These are phyloP conservation scores for Anhinga rufa DNA, from an alignment of 2,113 vertebrate genomes.

Conservation along the genomic window DNA sequence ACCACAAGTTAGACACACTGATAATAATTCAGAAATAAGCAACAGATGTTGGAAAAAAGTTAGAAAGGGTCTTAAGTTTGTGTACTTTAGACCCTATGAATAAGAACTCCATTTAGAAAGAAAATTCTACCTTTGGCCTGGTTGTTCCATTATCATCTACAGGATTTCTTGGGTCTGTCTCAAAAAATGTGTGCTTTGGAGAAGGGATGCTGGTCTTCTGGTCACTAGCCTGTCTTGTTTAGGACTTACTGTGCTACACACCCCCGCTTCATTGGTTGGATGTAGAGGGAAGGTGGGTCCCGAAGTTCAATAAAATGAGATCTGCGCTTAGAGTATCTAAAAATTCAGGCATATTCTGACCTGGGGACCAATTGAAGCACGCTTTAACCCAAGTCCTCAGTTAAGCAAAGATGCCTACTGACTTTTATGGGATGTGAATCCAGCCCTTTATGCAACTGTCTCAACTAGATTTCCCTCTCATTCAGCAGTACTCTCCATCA, in stretches of 20 bases:
- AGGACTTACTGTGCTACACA: background rate
- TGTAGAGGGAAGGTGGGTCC: background rate
- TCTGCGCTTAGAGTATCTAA: background rate
- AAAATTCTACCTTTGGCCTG: background rate
- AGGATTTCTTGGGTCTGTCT: background rate
- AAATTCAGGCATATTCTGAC: background rate
- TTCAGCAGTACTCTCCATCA: background rate
- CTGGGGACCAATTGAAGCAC: background rate
- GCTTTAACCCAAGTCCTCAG: background rate
- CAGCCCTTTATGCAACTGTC: background rate
- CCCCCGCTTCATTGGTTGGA: background rate
- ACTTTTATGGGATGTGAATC: background rate
- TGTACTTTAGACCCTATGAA: background rate
- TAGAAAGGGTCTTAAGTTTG: background rate
- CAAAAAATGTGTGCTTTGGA: background rate
- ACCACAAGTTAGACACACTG: fast-evolving
- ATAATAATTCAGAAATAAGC: background rate
- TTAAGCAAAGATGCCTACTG: background rate
- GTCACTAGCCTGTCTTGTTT: background rate
- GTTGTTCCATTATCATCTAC: background rate
- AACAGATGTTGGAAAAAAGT: background rate
- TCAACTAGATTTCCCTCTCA: background rate
- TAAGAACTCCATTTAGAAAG: background rate
- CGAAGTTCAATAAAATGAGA: background rate
- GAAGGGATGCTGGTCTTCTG: background rate